Evolutionary conservation across 1,140 invertebrate species (phyloP).

Genomic region (Drosophila aff.): DNA sequence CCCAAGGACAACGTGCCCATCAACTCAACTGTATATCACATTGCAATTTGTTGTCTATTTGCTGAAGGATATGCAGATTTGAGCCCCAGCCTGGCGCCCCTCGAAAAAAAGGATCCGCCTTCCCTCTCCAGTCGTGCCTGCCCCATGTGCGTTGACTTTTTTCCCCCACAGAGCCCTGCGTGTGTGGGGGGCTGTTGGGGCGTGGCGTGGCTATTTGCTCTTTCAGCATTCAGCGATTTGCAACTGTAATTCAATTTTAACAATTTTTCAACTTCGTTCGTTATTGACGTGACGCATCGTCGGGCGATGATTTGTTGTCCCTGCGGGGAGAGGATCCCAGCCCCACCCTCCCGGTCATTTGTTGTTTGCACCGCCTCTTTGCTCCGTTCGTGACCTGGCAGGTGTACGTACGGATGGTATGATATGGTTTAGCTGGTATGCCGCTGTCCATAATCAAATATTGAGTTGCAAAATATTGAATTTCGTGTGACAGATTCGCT

Average conservation of each 20-base stretch:
- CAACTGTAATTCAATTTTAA: constrained; percentile 85
- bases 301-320: constrained; percentile 71
- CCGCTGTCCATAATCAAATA: constrained; percentile 77
- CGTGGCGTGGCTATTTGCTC: constrained; percentile 66
- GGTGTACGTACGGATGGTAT: constrained; percentile 3
- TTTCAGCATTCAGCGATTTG: constrained; percentile 78
- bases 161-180: neutral
- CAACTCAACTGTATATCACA: constrained; percentile 81
- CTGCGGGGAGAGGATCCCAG: constrained; percentile 2
- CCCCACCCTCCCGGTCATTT: constrained; percentile 58
- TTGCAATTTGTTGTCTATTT: constrained; percentile 84
- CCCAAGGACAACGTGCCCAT: constrained; percentile 55
- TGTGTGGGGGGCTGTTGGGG: constrained; percentile 24
- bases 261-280: constrained; percentile 84
- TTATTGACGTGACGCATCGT: constrained; percentile 84
- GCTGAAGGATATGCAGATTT: constrained; percentile 82
- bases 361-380: constrained; percentile 77
- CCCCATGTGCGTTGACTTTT: constrained; percentile 64
- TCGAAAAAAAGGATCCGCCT: constrained; percentile 11
- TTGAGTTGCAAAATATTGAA: constrained; percentile 60
- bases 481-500: constrained; percentile 54
- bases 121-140: constrained; percentile 57
- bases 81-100: constrained; percentile 22
- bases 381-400: constrained; percentile 28
- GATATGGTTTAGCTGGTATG: constrained; percentile 26